Evolutionary conservation across 2,797 vertebrate species (phyloP).

Genomic region (Coracias cyanogaster): DNA sequence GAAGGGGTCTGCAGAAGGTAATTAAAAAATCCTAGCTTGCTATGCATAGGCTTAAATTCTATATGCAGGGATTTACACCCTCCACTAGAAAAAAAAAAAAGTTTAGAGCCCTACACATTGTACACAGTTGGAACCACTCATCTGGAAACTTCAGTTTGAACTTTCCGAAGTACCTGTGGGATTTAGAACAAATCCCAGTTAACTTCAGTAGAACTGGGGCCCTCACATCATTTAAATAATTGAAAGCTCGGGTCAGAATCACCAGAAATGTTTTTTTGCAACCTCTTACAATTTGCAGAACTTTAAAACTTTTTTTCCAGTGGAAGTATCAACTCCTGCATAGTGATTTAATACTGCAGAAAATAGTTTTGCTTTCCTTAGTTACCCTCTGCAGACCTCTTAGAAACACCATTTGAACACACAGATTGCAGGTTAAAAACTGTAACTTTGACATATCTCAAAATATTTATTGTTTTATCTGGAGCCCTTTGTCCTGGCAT

Average conservation of each 20-base stretch:
- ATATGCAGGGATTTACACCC: background rate
- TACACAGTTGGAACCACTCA: conserved; percentile 29
- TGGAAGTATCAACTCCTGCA: conserved; percentile 38
- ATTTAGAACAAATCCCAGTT: conserved; percentile 48
- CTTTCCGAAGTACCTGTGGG: conserved; percentile 29
- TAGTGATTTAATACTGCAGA: conserved; percentile 8
- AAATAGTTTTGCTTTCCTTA: conserved; percentile 35
- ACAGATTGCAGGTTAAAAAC: background rate
- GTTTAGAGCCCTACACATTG: background rate
- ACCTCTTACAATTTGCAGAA: conserved; percentile 44
- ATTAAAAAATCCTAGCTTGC: background rate
- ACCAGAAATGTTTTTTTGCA: conserved; percentile 26
- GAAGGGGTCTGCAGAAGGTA: background rate
- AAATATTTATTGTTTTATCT: background rate
- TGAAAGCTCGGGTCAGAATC: conserved; percentile 12
- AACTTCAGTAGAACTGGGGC: conserved; percentile 27
- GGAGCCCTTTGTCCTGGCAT: background rate
- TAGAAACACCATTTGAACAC: conserved; percentile 4
- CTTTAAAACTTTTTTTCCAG: background rate
- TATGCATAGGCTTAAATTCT: background rate
- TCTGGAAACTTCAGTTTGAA: conserved; percentile 45
- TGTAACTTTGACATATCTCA: background rate
- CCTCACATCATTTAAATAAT: conserved; percentile 10
- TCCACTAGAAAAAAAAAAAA: background rate
- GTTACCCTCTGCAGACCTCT: conserved; percentile 7